phyloP scores from a whole-genome alignment of 2,797 vertebrate genomes.

The Hozukius guyotensis region DNA sequence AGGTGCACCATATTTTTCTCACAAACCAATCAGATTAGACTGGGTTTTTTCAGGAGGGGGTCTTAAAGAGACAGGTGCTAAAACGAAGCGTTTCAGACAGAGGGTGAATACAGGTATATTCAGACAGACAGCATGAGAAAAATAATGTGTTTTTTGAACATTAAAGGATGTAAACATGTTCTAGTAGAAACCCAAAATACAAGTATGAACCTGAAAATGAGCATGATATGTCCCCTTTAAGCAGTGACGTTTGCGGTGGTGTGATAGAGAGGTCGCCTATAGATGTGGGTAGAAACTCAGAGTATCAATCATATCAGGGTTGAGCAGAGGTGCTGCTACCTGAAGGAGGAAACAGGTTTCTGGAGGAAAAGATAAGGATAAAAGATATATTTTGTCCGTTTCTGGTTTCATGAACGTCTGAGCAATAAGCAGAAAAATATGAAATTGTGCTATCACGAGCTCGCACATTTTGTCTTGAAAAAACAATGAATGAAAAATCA shows the following conservation, averaged over 20 bases:
- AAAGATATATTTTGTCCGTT: background rate
- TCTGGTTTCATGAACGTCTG: background rate
- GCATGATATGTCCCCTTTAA: background rate
- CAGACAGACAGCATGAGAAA: no score
- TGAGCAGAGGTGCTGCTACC: background rate
- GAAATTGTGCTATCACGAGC: background rate
- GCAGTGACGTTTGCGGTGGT: background rate
- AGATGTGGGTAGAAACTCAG: conserved; percentile 6
- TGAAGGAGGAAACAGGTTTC: background rate
- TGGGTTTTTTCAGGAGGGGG: no score
- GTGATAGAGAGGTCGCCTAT: background rate
- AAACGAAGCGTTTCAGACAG: no score
- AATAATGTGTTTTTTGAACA: no score
- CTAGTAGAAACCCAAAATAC: no score
- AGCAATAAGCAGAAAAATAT: background rate
- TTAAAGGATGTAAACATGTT: no score
- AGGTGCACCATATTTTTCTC: no score
- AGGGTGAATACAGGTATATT: no score
- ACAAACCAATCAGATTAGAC: no score
- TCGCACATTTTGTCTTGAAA: background rate
- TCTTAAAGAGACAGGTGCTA: no score
- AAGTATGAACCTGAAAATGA: no score
- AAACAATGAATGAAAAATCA: background rate
- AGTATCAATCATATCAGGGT: conserved; percentile 1
- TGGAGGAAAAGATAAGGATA: background rate